These are phyloP conservation scores for Orius insidiosus DNA, from an alignment of 1,140 invertebrate species.

Conservation along the genomic window DNA sequence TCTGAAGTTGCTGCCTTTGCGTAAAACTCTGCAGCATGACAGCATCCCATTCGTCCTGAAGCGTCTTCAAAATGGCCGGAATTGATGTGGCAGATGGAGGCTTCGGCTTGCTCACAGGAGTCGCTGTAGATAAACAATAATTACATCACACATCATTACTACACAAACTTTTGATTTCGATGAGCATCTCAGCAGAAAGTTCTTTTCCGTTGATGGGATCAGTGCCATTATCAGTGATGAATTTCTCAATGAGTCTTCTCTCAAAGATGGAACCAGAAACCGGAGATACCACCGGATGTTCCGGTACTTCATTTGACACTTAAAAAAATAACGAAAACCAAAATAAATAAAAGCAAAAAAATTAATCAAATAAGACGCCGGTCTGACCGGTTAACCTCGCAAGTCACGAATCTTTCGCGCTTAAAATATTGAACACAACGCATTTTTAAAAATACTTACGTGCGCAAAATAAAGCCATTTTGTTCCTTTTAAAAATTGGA, in stretches of 20 bases:
- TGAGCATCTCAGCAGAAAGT: slow-evolving; percentile 65
- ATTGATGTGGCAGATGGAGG: slow-evolving; percentile 95
- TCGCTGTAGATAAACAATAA: slow-evolving; percentile 38
- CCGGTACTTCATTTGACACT: slow-evolving; percentile 95
- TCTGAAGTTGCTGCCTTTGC: slow-evolving; percentile 89
- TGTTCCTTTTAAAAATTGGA: neutral
- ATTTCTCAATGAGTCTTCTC: slow-evolving; percentile 89
- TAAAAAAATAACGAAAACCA: slow-evolving; percentile 41
- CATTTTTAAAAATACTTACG: neutral
- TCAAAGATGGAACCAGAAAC: slow-evolving; percentile 93
- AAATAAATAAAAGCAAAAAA: neutral
- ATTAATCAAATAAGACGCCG: neutral
- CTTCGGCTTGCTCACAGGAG: slow-evolving; percentile 84
- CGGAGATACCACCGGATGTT: slow-evolving; percentile 89
- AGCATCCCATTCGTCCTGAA: slow-evolving; percentile 99
- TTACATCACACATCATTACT: neutral
- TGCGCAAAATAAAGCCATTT: neutral
- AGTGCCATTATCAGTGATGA: slow-evolving; percentile 85
- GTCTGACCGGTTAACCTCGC: neutral
- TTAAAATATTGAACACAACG: too few relatives aligned
- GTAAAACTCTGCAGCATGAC: slow-evolving; percentile 96
- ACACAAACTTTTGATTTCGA: slow-evolving; percentile 79
- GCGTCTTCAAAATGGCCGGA: slow-evolving; percentile 87
- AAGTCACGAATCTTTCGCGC: neutral
- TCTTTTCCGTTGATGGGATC: slow-evolving; percentile 93